A percentile compares a stretch with the other conserved stretches of the same genome.
phyloP scores from a whole-genome alignment of 2,113 vertebrate species.

The Stercorarius parasiticus region DNA sequence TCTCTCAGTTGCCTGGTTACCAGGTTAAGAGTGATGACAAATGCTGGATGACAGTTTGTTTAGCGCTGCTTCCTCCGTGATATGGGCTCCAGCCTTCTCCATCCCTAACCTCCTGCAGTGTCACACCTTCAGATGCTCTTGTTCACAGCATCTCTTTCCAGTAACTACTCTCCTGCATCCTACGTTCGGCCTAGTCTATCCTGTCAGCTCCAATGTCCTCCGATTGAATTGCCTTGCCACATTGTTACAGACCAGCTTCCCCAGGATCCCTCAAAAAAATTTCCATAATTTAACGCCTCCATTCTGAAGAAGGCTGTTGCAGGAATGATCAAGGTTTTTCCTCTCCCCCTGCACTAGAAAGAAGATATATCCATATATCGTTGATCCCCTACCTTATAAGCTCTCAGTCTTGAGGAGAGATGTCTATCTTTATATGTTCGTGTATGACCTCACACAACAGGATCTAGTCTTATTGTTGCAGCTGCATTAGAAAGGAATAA shows the following conservation, averaged over 20 bases:
- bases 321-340: not conserved
- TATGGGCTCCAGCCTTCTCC: not conserved
- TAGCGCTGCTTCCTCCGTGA: not conserved
- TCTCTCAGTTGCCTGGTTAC: constrained; percentile 74
- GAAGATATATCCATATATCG: not conserved
- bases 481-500: not conserved
- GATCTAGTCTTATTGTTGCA: not conserved
- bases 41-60: constrained; percentile 32
- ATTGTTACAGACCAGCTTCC: not conserved
- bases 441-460: not conserved
- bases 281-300: not conserved
- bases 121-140: not conserved
- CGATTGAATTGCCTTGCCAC: not conserved
- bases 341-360: not conserved
- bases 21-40: constrained; percentile 58
- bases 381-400: not conserved
- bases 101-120: not conserved
- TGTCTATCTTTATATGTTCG: not conserved
- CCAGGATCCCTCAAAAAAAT: not conserved
- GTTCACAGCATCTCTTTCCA: not conserved
- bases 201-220: not conserved
- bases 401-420: not conserved
- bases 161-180: not conserved
- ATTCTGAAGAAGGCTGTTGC: not conserved
- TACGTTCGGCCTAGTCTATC: not conserved